Evolutionary conservation across 2,113 vertebrate genomes (phyloP), one percentile per base, ranked within the genome.

Genomic region (Chaetops frenatus): DNA sequence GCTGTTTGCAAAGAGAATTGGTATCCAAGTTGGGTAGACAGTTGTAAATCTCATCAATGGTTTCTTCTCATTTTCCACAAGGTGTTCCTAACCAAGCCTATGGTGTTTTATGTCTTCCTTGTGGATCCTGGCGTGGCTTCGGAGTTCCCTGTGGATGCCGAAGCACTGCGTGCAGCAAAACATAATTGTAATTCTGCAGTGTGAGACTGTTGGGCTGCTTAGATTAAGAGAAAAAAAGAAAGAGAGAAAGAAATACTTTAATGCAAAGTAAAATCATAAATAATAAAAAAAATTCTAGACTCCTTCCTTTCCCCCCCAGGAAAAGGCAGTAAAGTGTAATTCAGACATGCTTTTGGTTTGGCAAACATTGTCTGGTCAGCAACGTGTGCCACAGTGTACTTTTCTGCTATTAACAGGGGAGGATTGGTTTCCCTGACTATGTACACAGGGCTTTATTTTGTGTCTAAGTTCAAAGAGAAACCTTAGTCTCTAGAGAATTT

Each of bases 1-100:
- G 60, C 82, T 86, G 65, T 88, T 95, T 94, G 76, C 48, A 78
- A 86, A 74, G 65, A 44, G 56, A 94, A n/a, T 67, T 56, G 48
- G 67, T 84, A 29, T 96, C 56, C 92, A 92, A 45, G 21, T 94
- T 83, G 76, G 72, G 79, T 88, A 90, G 69, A 31, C 76, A 81
- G 86, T 93, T 92, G 92, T 93, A 95, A 95, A 96, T 95, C 86
- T 90, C 90, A 81, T 90, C 79, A 90, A 20, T 79, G 69, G 48
- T 69, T 88, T 90, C 81, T 83, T 70, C 92, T 88, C 7, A 11
- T 93, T 97, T 96, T 96, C 93, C 88, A 93, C 61, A 81, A 94
- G 88, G 86, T 95, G 72, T 64, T 93, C 33, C 86, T 83, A 82
- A 95, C 87, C 40, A 79, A 92, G 66, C 73, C 72, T 92, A 66